Conservation (phyloP, 2,888 invertebrate genomes). For the Sphaerophoria rueppellii region DNA sequence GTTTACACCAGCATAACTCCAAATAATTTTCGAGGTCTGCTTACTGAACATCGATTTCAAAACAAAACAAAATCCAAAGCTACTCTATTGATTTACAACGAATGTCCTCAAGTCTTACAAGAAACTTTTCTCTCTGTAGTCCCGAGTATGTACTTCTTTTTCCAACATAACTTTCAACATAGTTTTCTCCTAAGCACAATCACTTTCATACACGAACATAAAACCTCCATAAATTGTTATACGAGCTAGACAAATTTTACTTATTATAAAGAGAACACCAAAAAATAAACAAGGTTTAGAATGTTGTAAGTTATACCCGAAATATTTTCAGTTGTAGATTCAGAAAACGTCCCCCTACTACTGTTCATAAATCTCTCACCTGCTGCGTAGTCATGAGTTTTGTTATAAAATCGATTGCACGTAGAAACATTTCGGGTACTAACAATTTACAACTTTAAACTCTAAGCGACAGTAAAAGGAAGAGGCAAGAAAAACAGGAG, state of each 20-base stretch:
- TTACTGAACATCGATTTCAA: no score
- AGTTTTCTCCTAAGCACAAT: no score
- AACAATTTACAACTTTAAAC: slow-evolving; percentile 26
- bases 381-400: slow-evolving; percentile 11
- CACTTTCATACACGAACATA: no score
- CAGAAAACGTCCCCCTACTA: not conserved
- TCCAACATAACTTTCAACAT: no score
- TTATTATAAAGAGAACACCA: no score
- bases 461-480: slow-evolving; percentile 3
- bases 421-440: slow-evolving; percentile 13
- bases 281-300: slow-evolving; percentile 7
- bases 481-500: not conserved
- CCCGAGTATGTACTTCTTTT: no score
- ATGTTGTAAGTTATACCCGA: not conserved
- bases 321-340: slow-evolving; percentile 2
- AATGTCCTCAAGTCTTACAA: no score
- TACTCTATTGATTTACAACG: no score
- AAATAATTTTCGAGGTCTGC: no score
- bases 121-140: no score
- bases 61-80: no score
- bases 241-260: slow-evolving; percentile 30
- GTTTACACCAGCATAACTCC: no score
- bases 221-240: slow-evolving; percentile 4
- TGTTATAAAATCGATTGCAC: slow-evolving; percentile 29
- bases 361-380: slow-evolving; percentile 25